These are phyloP conservation scores for Pomacea maculata DNA, from an alignment of 1,140 invertebrate species.

Conservation along the genomic window DNA sequence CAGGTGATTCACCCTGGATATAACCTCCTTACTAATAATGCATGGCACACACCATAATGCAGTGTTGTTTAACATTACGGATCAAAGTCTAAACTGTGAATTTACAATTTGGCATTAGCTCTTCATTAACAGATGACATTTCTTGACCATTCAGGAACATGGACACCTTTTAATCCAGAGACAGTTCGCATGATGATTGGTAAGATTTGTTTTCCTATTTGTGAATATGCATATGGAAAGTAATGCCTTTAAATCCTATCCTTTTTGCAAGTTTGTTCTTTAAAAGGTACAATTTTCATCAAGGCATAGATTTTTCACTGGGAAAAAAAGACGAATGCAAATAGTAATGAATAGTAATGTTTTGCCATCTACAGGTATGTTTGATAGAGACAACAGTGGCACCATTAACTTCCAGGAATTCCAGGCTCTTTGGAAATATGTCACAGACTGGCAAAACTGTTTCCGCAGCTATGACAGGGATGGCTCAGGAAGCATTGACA, in stretches of 20 bases:
- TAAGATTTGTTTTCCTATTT: slow-evolving; percentile 63
- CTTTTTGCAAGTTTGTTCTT: not conserved
- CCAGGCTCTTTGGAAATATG: slow-evolving; percentile 95
- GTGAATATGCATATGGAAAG: not conserved
- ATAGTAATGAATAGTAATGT: not conserved
- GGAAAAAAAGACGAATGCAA: no score
- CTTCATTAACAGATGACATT: not conserved
- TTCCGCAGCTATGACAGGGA: slow-evolving; percentile 95
- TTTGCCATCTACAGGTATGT: slow-evolving; percentile 83
- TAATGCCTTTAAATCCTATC: not conserved
- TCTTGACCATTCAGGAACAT: slow-evolving; percentile 74
- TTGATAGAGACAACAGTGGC: slow-evolving; percentile 89
- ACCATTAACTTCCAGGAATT: slow-evolving; percentile 96
- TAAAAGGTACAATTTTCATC: not conserved
- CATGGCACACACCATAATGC: no score
- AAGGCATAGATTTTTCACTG: not conserved
- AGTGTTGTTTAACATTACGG: no score
- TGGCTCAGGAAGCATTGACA: slow-evolving; percentile 95
- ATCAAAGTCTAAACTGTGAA: no score
- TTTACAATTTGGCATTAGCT: no score
- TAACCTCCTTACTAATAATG: no score
- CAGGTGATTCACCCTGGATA: no score
- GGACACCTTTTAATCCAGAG: slow-evolving; percentile 98
- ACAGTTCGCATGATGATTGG: slow-evolving; percentile 95
- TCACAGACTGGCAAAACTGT: slow-evolving; percentile 97